These are phyloP conservation scores for Quadriops clusia DNA, from an alignment of 2,888 invertebrate genomes.

Conservation along the genomic window DNA sequence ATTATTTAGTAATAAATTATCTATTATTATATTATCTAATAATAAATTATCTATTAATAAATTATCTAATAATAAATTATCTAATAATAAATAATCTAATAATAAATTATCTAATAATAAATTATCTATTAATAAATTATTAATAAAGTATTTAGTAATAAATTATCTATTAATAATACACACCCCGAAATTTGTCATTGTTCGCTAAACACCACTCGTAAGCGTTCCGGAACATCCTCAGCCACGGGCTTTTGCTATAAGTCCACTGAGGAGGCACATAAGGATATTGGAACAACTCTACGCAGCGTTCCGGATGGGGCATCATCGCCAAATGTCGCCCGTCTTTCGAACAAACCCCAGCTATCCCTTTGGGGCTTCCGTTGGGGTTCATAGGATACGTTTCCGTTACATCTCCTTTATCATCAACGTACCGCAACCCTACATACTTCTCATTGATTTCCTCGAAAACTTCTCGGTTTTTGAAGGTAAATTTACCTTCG, in stretches of 20 bases:
- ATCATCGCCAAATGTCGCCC: conserved; percentile 94
- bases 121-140: too few relatives aligned
- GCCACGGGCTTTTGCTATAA: conserved; percentile 78
- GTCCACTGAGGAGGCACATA: too few relatives aligned
- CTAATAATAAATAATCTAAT: too few relatives aligned
- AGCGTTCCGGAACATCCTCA: conserved; percentile 84
- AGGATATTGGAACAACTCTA: conserved; percentile 80
- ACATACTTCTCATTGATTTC: conserved; percentile 48
- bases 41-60: too few relatives aligned
- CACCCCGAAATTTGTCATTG: too few relatives aligned
- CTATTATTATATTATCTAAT: too few relatives aligned
- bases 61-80: too few relatives aligned
- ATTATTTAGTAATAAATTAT: too few relatives aligned
- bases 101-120: too few relatives aligned
- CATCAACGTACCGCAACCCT: conserved; percentile 71
- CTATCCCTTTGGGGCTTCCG: conserved; percentile 73
- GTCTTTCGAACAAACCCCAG: conserved; percentile 77
- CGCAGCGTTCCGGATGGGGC: conserved; percentile 94
- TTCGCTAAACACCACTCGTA: conserved; percentile 63
- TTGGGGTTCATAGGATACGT: conserved; percentile 91
- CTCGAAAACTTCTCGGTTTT: conserved; percentile 37
- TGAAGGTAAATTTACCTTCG: conserved; percentile 70
- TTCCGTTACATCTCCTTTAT: conserved; percentile 59
- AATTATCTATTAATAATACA: too few relatives aligned
- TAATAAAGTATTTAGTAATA: too few relatives aligned